Evolutionary conservation across 2,888 invertebrate species (phyloP), one percentile per base, ranked within the genome.

Genomic region (Ochlodes sylvanus): DNA sequence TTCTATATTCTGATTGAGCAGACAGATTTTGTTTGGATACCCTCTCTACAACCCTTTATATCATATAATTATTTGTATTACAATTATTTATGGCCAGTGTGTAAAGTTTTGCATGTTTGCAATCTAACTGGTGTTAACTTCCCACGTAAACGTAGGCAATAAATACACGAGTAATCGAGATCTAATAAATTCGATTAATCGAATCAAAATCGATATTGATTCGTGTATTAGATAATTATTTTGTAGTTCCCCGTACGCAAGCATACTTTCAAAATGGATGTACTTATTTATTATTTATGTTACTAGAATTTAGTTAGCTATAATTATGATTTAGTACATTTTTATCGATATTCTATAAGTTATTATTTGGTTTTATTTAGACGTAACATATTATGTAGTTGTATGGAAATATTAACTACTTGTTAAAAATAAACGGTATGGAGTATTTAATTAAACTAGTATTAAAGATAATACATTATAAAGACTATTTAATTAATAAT

Each of bases 391-490:
- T 47, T 47, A 47, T 47, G 44, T 47, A 57, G 12, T 38, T 57
- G 42, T 58, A 58, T 38, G 58, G 32, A 57, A 44, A 66, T 62
- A 42, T 63, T 60, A 44, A 42, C 47, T 65, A 62, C 47, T 41
- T 63, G 68, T 50, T 19, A 50, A 19, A 19, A 17, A 47, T 56
- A 63, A 67, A 66, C 38, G 57, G 38, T 63, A 65, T 63, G 58
- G 57, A 44, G 38, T 52, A 54, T 58, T 42, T 58, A 42, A 42
- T 38, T 12, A 57, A 58, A 42, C 12, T 21, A 38, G 42, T 42
- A 58, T 42, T 50, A 50, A 19, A 19, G 7, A 50, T 58, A 41
- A 50, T 41, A 32, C 14, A 56, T 32, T 38, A n/a, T 58, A 19
- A 41, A 42, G n/a, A 58, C 27, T 58, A 42, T 58, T 56, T 41